These are phyloP conservation scores for Phragmatobia fuliginosa DNA, from an alignment of 2,888 invertebrate species.

Conservation along the genomic window DNA sequence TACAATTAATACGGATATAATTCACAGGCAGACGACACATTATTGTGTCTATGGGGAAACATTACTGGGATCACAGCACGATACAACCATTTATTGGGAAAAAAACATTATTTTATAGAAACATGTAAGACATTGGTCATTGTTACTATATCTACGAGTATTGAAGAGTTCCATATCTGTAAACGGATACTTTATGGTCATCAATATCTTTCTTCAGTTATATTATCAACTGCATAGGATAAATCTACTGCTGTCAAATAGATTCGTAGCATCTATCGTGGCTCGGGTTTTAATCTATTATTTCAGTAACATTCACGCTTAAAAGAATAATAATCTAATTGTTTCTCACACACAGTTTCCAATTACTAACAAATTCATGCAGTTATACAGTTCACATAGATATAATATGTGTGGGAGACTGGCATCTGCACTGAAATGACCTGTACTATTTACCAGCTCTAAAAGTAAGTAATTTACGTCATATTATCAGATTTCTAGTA, in stretches of 20 bases:
- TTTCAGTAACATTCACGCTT: background rate
- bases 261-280: background rate
- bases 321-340: background rate
- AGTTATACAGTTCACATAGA: too few species aligned
- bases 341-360: too few species aligned
- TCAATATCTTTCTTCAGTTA: background rate
- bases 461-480: too few species aligned
- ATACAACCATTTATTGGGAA: conserved; percentile 27
- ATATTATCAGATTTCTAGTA: too few species aligned
- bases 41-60: conserved; percentile 43
- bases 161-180: background rate
- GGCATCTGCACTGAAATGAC: too few species aligned
- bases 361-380: too few species aligned
- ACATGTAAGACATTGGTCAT: background rate
- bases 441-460: too few species aligned
- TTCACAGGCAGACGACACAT: conserved; percentile 54
- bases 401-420: too few species aligned
- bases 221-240: background rate
- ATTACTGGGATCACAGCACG: conserved; percentile 44
- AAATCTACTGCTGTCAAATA: background rate
- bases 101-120: conserved; percentile 6
- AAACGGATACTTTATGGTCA: background rate
- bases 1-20: conserved; percentile 74
- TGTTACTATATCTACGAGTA: background rate
- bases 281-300: background rate